Evolutionary conservation across 2,797 vertebrate species (phyloP).

Genomic region (Molossus molossus): DNA sequence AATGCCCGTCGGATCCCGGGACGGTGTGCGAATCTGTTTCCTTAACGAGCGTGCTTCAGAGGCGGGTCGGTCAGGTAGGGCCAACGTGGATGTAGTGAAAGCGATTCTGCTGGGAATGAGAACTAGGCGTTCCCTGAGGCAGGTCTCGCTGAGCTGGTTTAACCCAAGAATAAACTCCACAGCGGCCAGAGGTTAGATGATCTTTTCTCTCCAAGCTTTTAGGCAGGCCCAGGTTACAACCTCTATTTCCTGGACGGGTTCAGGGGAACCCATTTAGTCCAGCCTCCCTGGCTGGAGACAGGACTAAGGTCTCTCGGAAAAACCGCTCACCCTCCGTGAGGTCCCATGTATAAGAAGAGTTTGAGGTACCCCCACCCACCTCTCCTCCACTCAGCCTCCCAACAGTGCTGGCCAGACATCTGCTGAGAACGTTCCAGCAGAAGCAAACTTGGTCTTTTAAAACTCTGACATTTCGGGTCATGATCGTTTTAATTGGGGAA

Average conservation of each 20-base stretch:
- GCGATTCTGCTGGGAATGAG: not conserved
- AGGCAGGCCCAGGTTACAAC: not conserved
- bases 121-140: not conserved
- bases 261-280: fast-evolving
- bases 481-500: not conserved
- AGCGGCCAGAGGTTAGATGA: not conserved
- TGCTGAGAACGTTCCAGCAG: not conserved
- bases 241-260: not conserved
- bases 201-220: not conserved
- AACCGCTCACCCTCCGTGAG: not conserved
- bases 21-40: not conserved
- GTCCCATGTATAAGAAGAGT: fast-evolving
- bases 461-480: not conserved
- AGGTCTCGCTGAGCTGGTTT: not conserved
- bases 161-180: not conserved
- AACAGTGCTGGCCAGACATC: too few relatives aligned
- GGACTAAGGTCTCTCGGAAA: too few relatives aligned
- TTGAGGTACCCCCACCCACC: fast-evolving
- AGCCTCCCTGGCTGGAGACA: fast-evolving
- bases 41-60: not conserved
- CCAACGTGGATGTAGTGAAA: not conserved
- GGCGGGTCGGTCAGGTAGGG: not conserved
- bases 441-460: not conserved
- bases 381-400: not conserved
- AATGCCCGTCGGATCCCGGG: not conserved